Conservation (phyloP, 2,888 invertebrate species). For the Antitype chi region DNA sequence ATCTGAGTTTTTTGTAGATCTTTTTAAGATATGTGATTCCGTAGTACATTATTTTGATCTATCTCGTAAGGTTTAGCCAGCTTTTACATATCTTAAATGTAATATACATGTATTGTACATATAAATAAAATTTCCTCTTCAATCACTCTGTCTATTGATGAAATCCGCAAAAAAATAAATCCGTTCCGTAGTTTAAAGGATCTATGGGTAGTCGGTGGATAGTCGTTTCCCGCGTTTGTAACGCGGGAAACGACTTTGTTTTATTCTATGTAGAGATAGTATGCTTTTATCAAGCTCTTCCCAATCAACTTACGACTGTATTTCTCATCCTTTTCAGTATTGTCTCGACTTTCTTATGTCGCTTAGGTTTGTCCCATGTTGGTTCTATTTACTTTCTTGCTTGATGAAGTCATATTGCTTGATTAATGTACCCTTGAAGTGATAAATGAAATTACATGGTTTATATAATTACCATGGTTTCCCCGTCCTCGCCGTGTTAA, state of each 20-base stretch:
- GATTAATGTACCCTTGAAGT: conserved; percentile 17
- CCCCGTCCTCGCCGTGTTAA: not conserved
- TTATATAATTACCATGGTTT: conserved; percentile 43
- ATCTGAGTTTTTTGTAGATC: too few species aligned
- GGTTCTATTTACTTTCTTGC: not conserved
- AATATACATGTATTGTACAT: too few species aligned
- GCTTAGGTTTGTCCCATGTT: not conserved
- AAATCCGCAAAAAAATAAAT: too few species aligned
- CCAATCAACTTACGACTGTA: not conserved
- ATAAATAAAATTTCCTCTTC: too few species aligned
- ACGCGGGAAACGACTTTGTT: too few species aligned
- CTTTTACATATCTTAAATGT: too few species aligned
- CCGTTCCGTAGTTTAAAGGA: too few species aligned
- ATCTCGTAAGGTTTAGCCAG: too few species aligned
- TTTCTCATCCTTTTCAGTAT: not conserved
- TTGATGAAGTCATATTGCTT: conserved; percentile 11
- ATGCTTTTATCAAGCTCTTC: not conserved
- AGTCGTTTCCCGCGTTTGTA: too few species aligned
- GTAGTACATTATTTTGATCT: too few species aligned
- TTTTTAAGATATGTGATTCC: too few species aligned
- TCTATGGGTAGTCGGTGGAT: not conserved
- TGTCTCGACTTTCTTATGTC: not conserved
- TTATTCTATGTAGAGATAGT: not conserved
- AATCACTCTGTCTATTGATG: too few species aligned
- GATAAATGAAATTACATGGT: conserved; percentile 22